Conservation (phyloP, 2,888 invertebrate genomes). For the Poecilobothrus nobilitatus region DNA sequence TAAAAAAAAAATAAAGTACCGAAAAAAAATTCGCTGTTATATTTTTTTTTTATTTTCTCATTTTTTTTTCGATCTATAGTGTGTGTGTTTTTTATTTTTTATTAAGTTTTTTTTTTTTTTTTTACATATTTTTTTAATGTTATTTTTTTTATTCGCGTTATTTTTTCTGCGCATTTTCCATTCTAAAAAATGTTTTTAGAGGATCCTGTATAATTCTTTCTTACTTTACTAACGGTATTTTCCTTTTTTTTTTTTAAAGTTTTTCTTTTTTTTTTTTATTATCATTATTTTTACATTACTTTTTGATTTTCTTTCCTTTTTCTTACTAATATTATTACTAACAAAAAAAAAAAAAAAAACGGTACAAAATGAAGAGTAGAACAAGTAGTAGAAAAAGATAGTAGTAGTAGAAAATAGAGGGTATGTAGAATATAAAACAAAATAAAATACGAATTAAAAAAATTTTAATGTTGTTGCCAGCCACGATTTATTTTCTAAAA, state of each 20-base stretch:
- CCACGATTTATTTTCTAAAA: background rate
- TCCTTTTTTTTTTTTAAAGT: background rate
- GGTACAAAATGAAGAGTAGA: background rate
- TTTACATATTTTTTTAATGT: background rate
- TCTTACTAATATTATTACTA: no score
- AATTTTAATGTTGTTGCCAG: constrained; percentile 1
- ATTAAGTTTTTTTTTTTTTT: background rate
- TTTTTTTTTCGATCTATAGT: no score
- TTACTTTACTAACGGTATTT: constrained; percentile 1
- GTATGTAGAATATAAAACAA: no score
- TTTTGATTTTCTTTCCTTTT: no score
- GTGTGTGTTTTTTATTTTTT: background rate
- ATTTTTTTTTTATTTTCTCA: no score
- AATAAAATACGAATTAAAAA: no score
- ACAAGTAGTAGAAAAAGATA: background rate
- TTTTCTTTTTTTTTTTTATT: background rate
- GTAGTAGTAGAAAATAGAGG: no score
- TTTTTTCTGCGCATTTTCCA: constrained; percentile 6
- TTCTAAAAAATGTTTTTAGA: constrained; percentile 4
- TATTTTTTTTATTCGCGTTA: background rate
- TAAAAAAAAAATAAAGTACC: no score
- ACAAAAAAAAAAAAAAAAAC: no score
- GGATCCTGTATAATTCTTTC: background rate
- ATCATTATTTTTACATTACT: background rate
- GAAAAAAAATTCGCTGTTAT: no score